Conservation (phyloP, 2,797 vertebrate genomes). For the Sebastolobus alascanus region DNA sequence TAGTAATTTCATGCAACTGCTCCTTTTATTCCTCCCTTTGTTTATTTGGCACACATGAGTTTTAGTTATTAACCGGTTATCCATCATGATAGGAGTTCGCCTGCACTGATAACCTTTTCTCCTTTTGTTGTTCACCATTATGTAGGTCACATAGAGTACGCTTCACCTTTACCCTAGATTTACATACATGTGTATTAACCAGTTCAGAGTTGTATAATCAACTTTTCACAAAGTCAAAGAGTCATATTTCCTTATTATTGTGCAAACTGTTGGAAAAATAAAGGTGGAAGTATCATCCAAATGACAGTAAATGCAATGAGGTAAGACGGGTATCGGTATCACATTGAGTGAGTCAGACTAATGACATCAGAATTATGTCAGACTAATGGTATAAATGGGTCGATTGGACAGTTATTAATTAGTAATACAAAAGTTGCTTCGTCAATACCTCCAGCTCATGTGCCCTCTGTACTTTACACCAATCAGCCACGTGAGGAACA, state of each 20-base stretch:
- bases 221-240: not conserved
- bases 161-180: not conserved
- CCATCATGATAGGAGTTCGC: not conserved
- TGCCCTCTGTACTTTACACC: constrained; percentile 14
- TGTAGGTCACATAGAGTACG: not conserved
- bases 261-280: not conserved
- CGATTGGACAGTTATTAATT: constrained; percentile 8
- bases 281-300: not conserved
- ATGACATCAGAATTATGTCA: constrained; percentile 12
- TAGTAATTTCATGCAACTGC: not conserved
- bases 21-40: not conserved
- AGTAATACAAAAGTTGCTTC: not conserved
- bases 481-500: constrained; percentile 51
- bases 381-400: constrained; percentile 9
- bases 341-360: constrained; percentile 32
- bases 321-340: not conserved
- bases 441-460: constrained; percentile 16
- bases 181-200: not conserved
- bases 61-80: not conserved
- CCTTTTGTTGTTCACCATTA: not conserved
- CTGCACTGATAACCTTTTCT: not conserved
- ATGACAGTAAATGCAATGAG: not conserved
- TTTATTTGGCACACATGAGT: not conserved
- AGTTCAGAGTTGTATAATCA: not conserved
- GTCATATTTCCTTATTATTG: not conserved